These are phyloP conservation scores for Serrognathus titanus DNA, from an alignment of 2,888 invertebrate genomes.

Conservation along the genomic window DNA sequence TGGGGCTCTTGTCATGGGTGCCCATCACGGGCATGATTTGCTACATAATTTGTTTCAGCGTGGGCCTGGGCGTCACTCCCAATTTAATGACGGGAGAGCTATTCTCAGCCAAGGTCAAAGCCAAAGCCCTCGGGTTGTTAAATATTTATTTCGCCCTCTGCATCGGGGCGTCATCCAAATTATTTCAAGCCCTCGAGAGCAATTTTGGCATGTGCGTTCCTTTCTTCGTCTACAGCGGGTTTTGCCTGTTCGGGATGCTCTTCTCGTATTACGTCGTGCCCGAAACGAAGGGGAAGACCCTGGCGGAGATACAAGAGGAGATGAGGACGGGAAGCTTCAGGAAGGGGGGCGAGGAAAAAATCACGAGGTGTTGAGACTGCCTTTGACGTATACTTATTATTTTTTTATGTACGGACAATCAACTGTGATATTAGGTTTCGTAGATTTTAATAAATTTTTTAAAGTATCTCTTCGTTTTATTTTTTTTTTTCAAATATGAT, in stretches of 20 bases:
- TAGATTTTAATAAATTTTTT: no score
- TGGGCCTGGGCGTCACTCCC: slow-evolving; percentile 31
- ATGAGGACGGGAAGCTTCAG: slow-evolving; percentile 13
- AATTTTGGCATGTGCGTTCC: slow-evolving; percentile 35
- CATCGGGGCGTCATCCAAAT: slow-evolving; percentile 34
- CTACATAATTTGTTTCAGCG: slow-evolving; percentile 26
- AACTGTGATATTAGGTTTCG: no score
- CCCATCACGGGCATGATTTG: slow-evolving; percentile 30
- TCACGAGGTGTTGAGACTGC: background rate
- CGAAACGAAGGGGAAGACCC: slow-evolving; percentile 36
- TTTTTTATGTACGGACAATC: no score
- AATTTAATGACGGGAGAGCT: slow-evolving; percentile 33
- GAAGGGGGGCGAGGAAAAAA: background rate
- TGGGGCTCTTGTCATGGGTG: slow-evolving; percentile 26
- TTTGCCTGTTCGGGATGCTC: slow-evolving; percentile 29
- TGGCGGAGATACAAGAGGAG: slow-evolving; percentile 35
- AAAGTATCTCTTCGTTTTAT: no score
- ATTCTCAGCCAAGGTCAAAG: slow-evolving; percentile 37
- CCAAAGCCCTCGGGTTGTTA: slow-evolving; percentile 34
- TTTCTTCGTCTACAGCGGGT: slow-evolving; percentile 33
- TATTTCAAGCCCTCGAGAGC: slow-evolving; percentile 36
- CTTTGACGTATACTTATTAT: no score
- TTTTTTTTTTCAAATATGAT: no score
- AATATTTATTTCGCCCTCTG: slow-evolving; percentile 34
- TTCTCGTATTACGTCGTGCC: slow-evolving; percentile 36